Evolutionary conservation across 2,113 vertebrate genomes (phyloP), one percentile per base, ranked within the genome.

Genomic region (Nannospalax galili): DNA sequence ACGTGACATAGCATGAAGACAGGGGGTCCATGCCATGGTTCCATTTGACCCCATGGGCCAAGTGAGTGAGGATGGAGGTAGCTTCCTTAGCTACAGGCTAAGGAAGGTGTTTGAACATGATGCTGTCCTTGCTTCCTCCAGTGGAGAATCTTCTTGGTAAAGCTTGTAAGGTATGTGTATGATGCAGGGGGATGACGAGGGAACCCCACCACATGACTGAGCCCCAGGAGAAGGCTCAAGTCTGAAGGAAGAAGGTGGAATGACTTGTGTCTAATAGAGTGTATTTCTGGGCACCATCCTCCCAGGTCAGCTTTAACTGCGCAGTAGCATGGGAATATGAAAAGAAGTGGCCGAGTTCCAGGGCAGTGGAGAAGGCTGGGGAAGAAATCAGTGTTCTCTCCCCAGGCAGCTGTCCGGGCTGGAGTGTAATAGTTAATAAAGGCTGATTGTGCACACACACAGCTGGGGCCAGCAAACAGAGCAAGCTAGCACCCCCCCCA

Each of bases 391-490:
- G 94, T 91, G 95, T 90, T 20, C 87, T 6, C 92, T 97, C 97
- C 88, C 1, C 84, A 74, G 98, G 98, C 98, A 98, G 98, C 98
- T 98, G 98, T 97, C 97, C 93, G 32, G 96, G 95, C 90, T 93
- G 98, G 94, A 93, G 97, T 91, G 96, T 65, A 45, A 67, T 89
- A 95, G 96, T 96, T 97, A 80, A 97, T 60, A 58, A 96, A 96
- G 96, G 96, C 97, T 95, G 97, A 96, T 86, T 96, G 98, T 97
- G 90, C 96, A 74, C 97, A 90, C 4, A 75, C 96, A 85, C 98
- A 98, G 98, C 98, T 98, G 98, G 93, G 98, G 96, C 98, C 97
- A 24, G 98, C 95, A 91, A 97, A 97, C 97, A 94, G 97, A 96
- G 98, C 97, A 94, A 96, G 96, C 91, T 30, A 95, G 96, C 93